phyloP scores from a whole-genome alignment of 2,888 invertebrate genomes.

The Philhelius pedissequus region DNA sequence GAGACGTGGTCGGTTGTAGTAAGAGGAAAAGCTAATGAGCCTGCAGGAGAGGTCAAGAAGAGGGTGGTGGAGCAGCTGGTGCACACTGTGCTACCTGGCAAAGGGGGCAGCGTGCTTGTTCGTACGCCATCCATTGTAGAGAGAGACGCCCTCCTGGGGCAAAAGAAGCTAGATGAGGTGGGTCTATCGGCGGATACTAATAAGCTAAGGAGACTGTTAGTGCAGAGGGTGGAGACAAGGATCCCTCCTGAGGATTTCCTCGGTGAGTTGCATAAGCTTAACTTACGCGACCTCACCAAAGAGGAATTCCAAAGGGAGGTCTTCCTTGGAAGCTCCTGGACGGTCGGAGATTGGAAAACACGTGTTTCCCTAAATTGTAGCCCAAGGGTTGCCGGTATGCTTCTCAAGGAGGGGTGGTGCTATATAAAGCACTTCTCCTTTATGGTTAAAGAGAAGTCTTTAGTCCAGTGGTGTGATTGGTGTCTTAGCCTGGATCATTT shows the following conservation, averaged over 20 bases:
- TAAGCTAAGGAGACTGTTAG: too few species aligned
- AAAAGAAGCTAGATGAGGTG: neutral
- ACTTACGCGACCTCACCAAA: neutral
- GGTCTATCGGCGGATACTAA: neutral
- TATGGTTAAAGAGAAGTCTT: too few species aligned
- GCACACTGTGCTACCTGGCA: neutral
- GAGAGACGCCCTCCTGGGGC: neutral
- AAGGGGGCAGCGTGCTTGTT: neutral
- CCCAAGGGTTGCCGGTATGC: neutral
- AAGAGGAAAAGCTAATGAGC: neutral
- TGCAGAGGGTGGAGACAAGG: too few species aligned
- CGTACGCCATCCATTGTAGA: neutral
- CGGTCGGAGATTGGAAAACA: neutral
- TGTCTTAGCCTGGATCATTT: too few species aligned
- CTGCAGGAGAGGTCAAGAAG: neutral
- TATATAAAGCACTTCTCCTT: too few species aligned
- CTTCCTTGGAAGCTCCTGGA: fast-evolving
- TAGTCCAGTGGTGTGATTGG: too few species aligned
- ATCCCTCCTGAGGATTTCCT: too few species aligned
- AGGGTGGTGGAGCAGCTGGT: neutral
- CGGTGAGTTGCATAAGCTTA: neutral
- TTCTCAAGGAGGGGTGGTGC: neutral
- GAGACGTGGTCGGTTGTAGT: neutral
- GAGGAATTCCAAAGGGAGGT: neutral
- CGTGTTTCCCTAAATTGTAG: neutral